Evolutionary conservation across 2,113 vertebrate species (phyloP).

Genomic region (Salvator merianae): DNA sequence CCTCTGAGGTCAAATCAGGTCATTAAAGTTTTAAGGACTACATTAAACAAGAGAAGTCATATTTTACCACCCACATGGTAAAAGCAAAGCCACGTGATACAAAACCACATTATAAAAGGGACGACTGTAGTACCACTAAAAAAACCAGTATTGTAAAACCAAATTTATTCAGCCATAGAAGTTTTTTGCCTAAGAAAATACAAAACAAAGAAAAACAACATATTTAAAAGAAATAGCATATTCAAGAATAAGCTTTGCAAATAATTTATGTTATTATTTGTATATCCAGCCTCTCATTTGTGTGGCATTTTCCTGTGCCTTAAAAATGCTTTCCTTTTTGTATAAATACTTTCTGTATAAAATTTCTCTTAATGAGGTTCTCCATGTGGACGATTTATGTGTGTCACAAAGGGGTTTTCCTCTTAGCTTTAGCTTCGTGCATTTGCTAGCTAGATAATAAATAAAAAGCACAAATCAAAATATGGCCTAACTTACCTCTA

Average conservation of each 20-base stretch:
- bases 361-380: slow-evolving; percentile 70
- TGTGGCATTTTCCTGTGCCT: not conserved
- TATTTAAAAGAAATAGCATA: not conserved
- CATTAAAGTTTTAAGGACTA: no score
- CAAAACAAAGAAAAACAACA: not conserved
- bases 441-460: slow-evolving; percentile 56
- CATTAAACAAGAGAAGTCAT: no score
- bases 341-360: slow-evolving; percentile 44
- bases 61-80: no score
- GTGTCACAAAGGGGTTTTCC: slow-evolving; percentile 45
- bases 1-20: no score
- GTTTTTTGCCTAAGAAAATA: not conserved
- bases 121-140: no score
- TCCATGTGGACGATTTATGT: slow-evolving; percentile 59
- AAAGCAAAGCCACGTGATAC: no score
- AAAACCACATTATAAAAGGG: no score
- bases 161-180: not conserved
- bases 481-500: slow-evolving; percentile 7
- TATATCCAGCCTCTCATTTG: not conserved
- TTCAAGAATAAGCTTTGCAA: not conserved
- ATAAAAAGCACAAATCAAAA: slow-evolving; percentile 34
- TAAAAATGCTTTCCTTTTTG: not conserved
- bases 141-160: not conserved
- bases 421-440: slow-evolving; percentile 44
- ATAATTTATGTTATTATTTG: not conserved